These are phyloP conservation scores for Neoascia interrupta DNA, from an alignment of 2,888 invertebrate species.

Conservation along the genomic window DNA sequence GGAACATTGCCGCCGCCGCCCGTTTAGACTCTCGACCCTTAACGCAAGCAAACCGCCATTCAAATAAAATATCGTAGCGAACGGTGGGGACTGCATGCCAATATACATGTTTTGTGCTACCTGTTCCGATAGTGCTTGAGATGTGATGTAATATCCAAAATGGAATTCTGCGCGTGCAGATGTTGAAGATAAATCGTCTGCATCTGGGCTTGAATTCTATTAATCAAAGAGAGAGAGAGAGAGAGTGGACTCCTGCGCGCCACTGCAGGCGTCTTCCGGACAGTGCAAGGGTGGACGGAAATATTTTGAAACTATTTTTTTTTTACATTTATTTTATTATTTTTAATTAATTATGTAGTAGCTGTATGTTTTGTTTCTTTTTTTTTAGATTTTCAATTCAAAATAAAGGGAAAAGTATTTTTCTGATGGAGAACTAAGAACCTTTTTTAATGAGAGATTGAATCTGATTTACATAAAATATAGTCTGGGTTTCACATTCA, in stretches of 20 bases:
- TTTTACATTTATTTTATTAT: constrained; percentile 32
- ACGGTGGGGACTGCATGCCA: constrained; percentile 40
- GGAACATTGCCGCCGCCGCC: constrained; percentile 37
- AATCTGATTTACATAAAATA: too few species aligned
- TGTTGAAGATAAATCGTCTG: constrained; percentile 54
- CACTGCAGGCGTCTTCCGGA: constrained; percentile 41
- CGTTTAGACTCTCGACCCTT: constrained; percentile 54
- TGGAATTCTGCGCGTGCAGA: constrained; percentile 61
- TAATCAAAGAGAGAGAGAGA: too few species aligned
- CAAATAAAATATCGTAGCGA: constrained; percentile 60
- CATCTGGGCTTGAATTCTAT: constrained; percentile 62
- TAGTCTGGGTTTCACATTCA: too few species aligned
- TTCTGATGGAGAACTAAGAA: too few species aligned
- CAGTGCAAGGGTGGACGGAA: constrained; percentile 61
- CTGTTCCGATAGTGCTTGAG: constrained; percentile 60
- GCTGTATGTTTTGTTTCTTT: constrained; percentile 63
- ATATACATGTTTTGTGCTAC: constrained; percentile 45
- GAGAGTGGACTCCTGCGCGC: constrained; percentile 39
- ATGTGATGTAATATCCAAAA: constrained; percentile 54
- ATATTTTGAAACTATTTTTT: constrained; percentile 51
- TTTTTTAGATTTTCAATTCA: constrained; percentile 42
- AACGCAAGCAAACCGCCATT: constrained; percentile 60
- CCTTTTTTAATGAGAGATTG: too few species aligned
- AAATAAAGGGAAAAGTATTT: constrained; percentile 52
- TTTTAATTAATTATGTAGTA: constrained; percentile 45